phyloP scores from a whole-genome alignment of 37 sponge, comb jelly and placozoan genomes.

The Aplysina aerophoba region DNA sequence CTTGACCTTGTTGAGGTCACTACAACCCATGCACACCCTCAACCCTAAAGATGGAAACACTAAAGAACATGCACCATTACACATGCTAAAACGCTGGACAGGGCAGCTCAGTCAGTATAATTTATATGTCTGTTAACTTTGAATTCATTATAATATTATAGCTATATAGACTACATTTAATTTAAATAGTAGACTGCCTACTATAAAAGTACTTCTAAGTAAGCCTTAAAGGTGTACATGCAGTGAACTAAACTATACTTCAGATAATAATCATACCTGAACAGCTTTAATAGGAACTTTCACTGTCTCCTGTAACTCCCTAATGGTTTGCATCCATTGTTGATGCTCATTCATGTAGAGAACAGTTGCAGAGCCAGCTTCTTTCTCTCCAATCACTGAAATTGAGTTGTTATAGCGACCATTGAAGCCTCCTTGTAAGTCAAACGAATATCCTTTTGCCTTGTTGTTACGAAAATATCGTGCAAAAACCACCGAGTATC shows the following conservation, averaged over 20 bases:
- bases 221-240: no score
- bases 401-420: neutral
- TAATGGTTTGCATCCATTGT: neutral
- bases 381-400: slow-evolving; percentile 25
- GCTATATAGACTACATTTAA: no score
- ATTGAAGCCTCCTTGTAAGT: neutral
- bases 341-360: neutral
- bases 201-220: no score
- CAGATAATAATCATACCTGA: neutral
- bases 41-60: no score
- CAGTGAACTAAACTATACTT: neutral
- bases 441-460: neutral
- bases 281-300: slow-evolving; percentile 15
- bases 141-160: no score
- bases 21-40: no score
- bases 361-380: slow-evolving; percentile 1
- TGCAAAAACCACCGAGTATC: neutral
- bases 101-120: no score
- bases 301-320: neutral
- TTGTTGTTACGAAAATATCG: neutral
- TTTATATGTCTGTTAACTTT: no score
- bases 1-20: no score
- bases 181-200: no score
- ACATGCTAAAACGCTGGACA: no score
- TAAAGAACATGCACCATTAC: no score